These are phyloP conservation scores for Acrossocheilus wenchowensis DNA, from an alignment of 2,797 vertebrate genomes.

Conservation along the genomic window DNA sequence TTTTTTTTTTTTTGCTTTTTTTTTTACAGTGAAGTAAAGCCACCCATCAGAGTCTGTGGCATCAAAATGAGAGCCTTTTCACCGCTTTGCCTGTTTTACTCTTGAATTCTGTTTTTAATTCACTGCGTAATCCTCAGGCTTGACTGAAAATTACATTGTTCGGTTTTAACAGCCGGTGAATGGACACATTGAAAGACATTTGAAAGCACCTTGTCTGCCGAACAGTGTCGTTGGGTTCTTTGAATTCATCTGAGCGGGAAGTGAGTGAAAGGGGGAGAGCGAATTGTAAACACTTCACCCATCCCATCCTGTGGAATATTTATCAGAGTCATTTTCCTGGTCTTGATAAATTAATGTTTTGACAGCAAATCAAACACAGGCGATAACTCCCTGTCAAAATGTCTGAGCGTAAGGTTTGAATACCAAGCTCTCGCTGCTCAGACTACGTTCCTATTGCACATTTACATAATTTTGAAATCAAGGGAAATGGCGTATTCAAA, in stretches of 20 bases:
- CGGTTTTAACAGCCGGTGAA: slow-evolving; percentile 50
- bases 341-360: slow-evolving; percentile 62
- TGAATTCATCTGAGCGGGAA: slow-evolving; percentile 47
- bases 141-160: slow-evolving; percentile 53
- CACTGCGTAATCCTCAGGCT: slow-evolving; percentile 46
- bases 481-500: slow-evolving; percentile 49
- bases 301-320: slow-evolving; percentile 53
- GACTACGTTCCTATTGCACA: slow-evolving; percentile 1
- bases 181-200: slow-evolving; percentile 48
- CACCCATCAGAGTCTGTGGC: slow-evolving; percentile 2
- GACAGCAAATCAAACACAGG: slow-evolving; percentile 62
- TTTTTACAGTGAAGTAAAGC: slow-evolving; percentile 20
- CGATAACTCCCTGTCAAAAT: slow-evolving; percentile 60
- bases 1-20: not conserved
- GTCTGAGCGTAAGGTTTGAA: slow-evolving; percentile 49
- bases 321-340: slow-evolving; percentile 53
- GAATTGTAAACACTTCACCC: slow-evolving; percentile 41
- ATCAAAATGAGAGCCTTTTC: slow-evolving; percentile 32
- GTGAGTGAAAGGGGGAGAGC: slow-evolving; percentile 11
- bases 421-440: slow-evolving; percentile 32
- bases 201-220: slow-evolving; percentile 51
- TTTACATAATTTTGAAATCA: slow-evolving; percentile 59
- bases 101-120: slow-evolving; percentile 53
- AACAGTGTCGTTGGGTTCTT: slow-evolving; percentile 44
- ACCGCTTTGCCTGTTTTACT: slow-evolving; percentile 17